Conservation (phyloP, 2,888 invertebrate species). For the Yponomeuta cagnagella region DNA sequence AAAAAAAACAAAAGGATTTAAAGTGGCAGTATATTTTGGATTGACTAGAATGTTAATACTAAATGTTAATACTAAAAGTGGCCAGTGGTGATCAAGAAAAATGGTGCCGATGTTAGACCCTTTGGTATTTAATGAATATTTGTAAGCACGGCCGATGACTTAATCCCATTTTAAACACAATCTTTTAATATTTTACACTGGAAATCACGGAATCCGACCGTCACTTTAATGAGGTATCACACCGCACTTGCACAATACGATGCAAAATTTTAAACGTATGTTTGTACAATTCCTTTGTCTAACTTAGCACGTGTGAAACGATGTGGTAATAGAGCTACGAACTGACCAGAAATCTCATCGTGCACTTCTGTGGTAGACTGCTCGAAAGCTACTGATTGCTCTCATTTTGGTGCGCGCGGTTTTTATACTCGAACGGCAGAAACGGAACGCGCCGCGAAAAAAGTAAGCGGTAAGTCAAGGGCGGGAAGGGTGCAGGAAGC, state of each 20-base stretch:
- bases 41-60: background rate
- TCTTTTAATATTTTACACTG: background rate
- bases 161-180: background rate
- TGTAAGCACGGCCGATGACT: background rate
- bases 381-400: conserved; percentile 73
- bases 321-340: conserved; percentile 22
- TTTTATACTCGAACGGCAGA: conserved; percentile 61
- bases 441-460: conserved; percentile 58
- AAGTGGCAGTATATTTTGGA: too few species aligned
- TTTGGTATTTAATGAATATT: background rate
- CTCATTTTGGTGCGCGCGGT: conserved; percentile 52
- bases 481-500: conserved; percentile 72
- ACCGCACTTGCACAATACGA: background rate
- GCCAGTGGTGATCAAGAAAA: background rate
- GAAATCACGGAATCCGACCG: background rate
- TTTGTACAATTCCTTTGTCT: background rate
- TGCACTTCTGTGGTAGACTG: conserved; percentile 74
- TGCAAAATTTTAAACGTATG: background rate
- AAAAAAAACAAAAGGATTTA: too few species aligned
- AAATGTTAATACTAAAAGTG: background rate
- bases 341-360: conserved; percentile 73
- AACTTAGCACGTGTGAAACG: conserved; percentile 4
- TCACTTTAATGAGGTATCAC: background rate
- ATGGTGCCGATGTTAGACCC: background rate
- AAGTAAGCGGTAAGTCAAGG: conserved; percentile 70